Percentiles rank a stretch among this genome's conserved stretches.
Evolutionary conservation across 2,113 vertebrate genomes (phyloP).

Genomic region (Urocitellus parryii): DNA sequence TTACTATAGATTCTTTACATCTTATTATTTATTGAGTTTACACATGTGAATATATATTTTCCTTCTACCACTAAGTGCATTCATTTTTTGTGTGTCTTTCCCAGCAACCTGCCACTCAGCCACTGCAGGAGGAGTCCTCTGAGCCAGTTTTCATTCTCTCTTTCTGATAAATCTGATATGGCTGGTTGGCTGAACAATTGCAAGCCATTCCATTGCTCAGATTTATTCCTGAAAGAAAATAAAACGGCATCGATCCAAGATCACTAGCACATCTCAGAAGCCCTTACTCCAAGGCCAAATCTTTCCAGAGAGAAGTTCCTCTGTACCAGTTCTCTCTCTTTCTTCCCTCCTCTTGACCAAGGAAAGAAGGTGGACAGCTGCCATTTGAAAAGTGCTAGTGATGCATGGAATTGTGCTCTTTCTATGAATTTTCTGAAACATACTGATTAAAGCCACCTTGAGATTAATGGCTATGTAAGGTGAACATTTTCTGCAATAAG

Average conservation of each 20-base stretch:
- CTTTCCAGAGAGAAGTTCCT: conserved; percentile 64
- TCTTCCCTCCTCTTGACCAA: conserved; percentile 39
- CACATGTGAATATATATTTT: conserved; percentile 54
- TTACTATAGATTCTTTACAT: conserved; percentile 70
- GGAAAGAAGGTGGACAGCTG: conserved; percentile 46
- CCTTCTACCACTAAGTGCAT: conserved; percentile 21
- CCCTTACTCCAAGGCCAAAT: conserved; percentile 73
- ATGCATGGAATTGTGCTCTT: conserved; percentile 30
- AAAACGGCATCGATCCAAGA: conserved; percentile 81
- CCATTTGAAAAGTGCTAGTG: conserved; percentile 46
- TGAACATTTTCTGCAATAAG: conserved; percentile 10
- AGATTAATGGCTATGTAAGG: conserved; percentile 48
- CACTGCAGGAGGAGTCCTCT: conserved; percentile 75
- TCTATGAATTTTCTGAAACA: conserved; percentile 54
- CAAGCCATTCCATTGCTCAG: conserved; percentile 81
- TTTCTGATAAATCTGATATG: conserved; percentile 74
- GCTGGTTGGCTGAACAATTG: conserved; percentile 75
- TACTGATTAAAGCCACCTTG: conserved; percentile 56
- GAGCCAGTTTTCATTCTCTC: conserved; percentile 73
- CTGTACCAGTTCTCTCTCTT: conserved; percentile 41
- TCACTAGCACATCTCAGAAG: conserved; percentile 72
- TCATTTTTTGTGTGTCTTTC: conserved; percentile 69
- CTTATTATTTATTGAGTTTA: conserved; percentile 65
- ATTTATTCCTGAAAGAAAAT: conserved; percentile 86
- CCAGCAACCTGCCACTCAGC: conserved; percentile 74